phyloP scores from a whole-genome alignment of 2,888 invertebrate genomes.

The Malthinus seriepunctatus region DNA sequence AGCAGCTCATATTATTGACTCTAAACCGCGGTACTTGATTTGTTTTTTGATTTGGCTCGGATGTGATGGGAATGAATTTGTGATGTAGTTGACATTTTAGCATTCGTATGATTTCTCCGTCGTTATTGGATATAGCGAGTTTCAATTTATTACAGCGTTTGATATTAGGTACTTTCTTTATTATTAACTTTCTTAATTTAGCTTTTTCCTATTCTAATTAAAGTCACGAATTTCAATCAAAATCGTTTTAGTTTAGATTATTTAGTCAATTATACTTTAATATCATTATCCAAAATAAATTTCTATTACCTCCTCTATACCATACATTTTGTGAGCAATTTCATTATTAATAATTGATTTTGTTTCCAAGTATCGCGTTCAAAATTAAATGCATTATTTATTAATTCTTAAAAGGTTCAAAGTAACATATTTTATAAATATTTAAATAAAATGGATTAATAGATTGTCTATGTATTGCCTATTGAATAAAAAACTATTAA shows the following conservation, averaged over 20 bases:
- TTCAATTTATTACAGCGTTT: conserved; percentile 6
- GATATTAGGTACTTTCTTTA: conserved; percentile 2
- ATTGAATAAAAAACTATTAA: too few relatives aligned
- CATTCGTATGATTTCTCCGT: conserved; percentile 12
- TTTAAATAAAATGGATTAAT: too few relatives aligned
- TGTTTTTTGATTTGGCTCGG: conserved; percentile 23
- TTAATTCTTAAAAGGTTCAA: neutral
- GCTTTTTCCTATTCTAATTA: neutral
- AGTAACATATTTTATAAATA: neutral
- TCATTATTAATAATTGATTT: neutral
- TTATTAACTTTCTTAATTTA: conserved; percentile 4
- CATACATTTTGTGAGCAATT: neutral
- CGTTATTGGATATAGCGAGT: conserved; percentile 15
- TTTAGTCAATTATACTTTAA: neutral
- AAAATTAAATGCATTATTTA: neutral
- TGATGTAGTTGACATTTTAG: conserved; percentile 18
- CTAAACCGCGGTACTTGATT: conserved; percentile 25
- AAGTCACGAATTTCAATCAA: neutral
- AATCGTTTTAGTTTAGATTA: neutral
- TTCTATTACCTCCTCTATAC: neutral
- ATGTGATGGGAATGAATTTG: conserved; percentile 25
- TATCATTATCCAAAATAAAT: neutral
- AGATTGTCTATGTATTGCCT: too few relatives aligned
- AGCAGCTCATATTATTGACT: conserved; percentile 25
- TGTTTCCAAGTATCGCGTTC: neutral